phyloP scores from a whole-genome alignment of 2,888 invertebrate species.

The Seira sanloemensis region DNA sequence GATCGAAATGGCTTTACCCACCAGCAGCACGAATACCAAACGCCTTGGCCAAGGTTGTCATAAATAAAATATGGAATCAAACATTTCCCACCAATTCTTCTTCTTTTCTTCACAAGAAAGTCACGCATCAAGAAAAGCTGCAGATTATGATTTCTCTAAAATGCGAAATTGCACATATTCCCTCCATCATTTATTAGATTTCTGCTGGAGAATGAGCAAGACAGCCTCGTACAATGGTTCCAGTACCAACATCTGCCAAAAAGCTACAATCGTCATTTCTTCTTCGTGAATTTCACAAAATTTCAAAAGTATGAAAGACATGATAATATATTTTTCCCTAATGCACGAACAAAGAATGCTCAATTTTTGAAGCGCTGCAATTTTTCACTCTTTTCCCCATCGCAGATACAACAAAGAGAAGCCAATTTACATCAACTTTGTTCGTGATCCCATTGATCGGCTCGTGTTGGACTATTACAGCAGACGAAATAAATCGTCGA shows the following conservation, averaged over 20 bases:
- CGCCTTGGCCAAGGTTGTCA: slow-evolving; percentile 73
- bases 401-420: slow-evolving; percentile 74
- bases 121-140: slow-evolving; percentile 7
- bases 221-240: slow-evolving; percentile 73
- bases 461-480: slow-evolving; percentile 67
- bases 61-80: slow-evolving; percentile 10
- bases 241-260: slow-evolving; percentile 76
- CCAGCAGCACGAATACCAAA: slow-evolving; percentile 73
- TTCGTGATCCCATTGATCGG: slow-evolving; percentile 80
- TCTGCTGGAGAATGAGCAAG: slow-evolving; percentile 78
- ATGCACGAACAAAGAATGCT: neutral
- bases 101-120: neutral
- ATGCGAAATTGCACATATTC: neutral
- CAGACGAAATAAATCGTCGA: slow-evolving; percentile 46
- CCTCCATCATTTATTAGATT: slow-evolving; percentile 49
- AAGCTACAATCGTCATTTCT: slow-evolving; percentile 80
- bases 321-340: neutral
- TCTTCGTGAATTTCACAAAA: slow-evolving; percentile 80
- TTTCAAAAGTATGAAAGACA: slow-evolving; percentile 75
- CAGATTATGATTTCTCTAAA: too few relatives aligned
- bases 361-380: neutral
- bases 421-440: slow-evolving; percentile 80
- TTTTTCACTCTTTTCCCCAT: slow-evolving; percentile 10
- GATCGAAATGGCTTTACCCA: slow-evolving; percentile 80
- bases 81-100: neutral